phyloP scores from a whole-genome alignment of 2,113 vertebrate species.

The Ciconia maguari region DNA sequence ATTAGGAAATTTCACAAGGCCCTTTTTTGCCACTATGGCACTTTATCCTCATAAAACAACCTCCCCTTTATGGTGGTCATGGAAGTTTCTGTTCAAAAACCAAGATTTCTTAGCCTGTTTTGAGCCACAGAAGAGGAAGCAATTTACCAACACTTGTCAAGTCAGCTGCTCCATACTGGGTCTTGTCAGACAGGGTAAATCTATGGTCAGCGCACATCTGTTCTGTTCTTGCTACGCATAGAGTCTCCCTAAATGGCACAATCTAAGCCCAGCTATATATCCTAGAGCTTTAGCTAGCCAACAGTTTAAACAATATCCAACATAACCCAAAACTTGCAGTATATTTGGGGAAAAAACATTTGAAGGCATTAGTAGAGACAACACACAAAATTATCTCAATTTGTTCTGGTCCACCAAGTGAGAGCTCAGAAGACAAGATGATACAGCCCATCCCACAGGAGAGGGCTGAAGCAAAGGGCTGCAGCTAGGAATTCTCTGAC shows the following conservation, averaged over 20 bases:
- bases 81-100: background rate
- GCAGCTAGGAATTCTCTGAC: background rate
- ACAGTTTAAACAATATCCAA: background rate
- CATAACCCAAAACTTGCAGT: background rate
- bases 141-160: constrained; percentile 2
- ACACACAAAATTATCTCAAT: background rate
- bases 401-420: background rate
- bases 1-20: background rate
- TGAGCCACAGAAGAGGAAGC: background rate
- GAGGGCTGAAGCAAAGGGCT: background rate
- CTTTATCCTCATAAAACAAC: background rate
- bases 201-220: background rate
- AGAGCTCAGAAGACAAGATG: background rate
- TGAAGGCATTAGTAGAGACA: background rate
- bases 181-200: background rate
- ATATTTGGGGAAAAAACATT: background rate
- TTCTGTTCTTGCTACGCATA: background rate
- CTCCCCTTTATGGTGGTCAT: background rate
- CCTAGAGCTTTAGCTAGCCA: background rate
- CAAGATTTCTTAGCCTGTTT: background rate
- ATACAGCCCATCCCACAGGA: background rate
- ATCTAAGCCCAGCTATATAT: background rate
- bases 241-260: background rate
- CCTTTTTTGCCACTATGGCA: background rate
- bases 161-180: background rate